Evolutionary conservation across 1,140 invertebrate species (phyloP).

Genomic region (Papilio helenus): DNA sequence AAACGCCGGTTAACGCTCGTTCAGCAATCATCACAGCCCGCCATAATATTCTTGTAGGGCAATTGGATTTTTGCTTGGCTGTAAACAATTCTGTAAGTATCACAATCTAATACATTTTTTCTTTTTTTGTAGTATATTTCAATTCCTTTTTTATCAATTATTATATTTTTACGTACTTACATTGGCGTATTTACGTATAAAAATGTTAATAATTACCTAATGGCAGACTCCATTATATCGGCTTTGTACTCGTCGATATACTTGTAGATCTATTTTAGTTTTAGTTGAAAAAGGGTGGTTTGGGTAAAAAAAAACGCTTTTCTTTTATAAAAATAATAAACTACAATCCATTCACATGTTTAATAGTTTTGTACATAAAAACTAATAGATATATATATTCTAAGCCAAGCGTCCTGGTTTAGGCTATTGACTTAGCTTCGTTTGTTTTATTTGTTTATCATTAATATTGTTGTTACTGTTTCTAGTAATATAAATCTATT

Average conservation of each 20-base stretch:
- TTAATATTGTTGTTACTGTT: neutral
- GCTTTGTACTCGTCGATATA: conserved; percentile 51
- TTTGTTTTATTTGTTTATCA: conserved; percentile 46
- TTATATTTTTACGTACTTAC: conserved; percentile 12
- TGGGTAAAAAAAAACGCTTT: neutral
- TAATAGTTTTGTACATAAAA: neutral
- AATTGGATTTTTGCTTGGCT: conserved; percentile 64
- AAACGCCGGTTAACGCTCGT: conserved; percentile 59
- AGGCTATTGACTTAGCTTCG: conserved; percentile 52
- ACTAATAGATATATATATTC: conserved; percentile 24
- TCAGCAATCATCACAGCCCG: conserved; percentile 58
- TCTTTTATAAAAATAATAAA: neutral
- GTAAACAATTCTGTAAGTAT: conserved; percentile 79
- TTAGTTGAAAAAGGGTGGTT: neutral
- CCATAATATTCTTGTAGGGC: conserved; percentile 74
- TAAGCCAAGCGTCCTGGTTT: conserved; percentile 45
- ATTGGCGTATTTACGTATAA: conserved; percentile 3
- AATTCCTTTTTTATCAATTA: neutral
- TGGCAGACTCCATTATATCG: conserved; percentile 68
- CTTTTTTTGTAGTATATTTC: neutral
- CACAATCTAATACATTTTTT: conserved; percentile 44
- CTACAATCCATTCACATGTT: neutral
- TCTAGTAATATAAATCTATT: neutral
- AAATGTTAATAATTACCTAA: conserved; percentile 48
- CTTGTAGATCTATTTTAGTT: conserved; percentile 22